Base-by-base conservation (phyloP, 30 jellyfish, hydroid and myxozoan species). In the Sanderia malayensis region DNA sequence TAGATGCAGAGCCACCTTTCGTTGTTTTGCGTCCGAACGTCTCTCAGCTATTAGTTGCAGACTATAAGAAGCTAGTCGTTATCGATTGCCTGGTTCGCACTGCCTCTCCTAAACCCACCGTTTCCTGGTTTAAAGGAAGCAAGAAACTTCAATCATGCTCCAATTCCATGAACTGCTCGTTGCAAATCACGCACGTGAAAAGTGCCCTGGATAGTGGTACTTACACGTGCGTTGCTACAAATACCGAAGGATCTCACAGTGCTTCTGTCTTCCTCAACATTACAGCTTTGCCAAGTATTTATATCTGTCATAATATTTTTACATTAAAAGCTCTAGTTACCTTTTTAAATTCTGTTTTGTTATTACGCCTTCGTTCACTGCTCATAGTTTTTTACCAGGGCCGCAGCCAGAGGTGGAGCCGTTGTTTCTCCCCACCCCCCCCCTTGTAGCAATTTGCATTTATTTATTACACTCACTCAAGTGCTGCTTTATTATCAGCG, bases 31-130 rank as follows among this genome's bases (percentile, higher is more conserved):
- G 3, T 23, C 63, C 78, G 0, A 46, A 37, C 58, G 30, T 61
- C 19, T 23, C 58, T 13, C 22, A 22, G 0, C 28, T 46, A 44
- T 58, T 32, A 33, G 49, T 65, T 20, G 6, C 6, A 0, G 89
- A 78, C 70, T n/a, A 2, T n/a, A 32, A 26, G 18, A 61, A 25
- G 26, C 6, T 82, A 6, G 70, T 18, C 3, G 2, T 25, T 23
- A 26, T 78, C 10, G 33, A 25, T 0, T 78, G 89, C 41, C 7
- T 15, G n/a, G 60, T 70, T 11, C 1, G 22, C 2, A 32, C 46
- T 67, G 92, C 82, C 0, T 71, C 87, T 8, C 95, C 95, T 2
- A 52, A 28, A 28, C 95, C 95, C 22, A 13, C 73, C 6, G 45
- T 83, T 0, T 21, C 72, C 65, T 83, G 95, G 95, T 73, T 62